Percentiles rank a stretch among this genome's conserved stretches.
phyloP scores from a whole-genome alignment of 2,888 invertebrate genomes.

The Operophtera brumata region DNA sequence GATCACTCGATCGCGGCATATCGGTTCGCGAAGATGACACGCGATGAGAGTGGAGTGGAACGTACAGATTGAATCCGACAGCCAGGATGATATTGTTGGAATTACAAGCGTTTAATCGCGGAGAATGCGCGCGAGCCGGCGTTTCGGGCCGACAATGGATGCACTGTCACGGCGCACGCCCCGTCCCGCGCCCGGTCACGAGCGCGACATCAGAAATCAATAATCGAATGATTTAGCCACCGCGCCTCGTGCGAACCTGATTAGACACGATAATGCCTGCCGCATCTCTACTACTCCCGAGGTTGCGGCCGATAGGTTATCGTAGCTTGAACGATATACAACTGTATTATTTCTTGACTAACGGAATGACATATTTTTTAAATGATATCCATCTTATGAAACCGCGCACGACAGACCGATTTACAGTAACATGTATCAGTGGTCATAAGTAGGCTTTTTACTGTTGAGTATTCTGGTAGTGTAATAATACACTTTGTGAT shows the following conservation, averaged over 20 bases:
- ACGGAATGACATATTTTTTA: constrained; percentile 72
- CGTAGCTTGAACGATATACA: constrained; percentile 61
- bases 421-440: constrained; percentile 64
- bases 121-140: constrained; percentile 64
- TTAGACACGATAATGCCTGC: constrained; percentile 76
- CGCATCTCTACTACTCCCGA: constrained; percentile 57
- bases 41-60: constrained; percentile 50
- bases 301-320: constrained; percentile 72
- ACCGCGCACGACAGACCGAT: constrained; percentile 60
- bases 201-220: constrained; percentile 81
- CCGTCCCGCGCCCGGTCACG: constrained; percentile 75
- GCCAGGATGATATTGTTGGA: constrained; percentile 74
- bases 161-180: constrained; percentile 72
- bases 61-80: constrained; percentile 70
- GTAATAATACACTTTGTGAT: constrained; percentile 42
- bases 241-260: constrained; percentile 80
- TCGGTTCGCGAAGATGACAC: constrained; percentile 49
- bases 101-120: constrained; percentile 78
- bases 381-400: constrained; percentile 66
- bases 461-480: constrained; percentile 43
- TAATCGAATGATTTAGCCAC: constrained; percentile 81
- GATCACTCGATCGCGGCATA: constrained; percentile 34
- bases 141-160: constrained; percentile 67
- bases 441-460: constrained; percentile 55
- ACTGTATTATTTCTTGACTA: constrained; percentile 65